These are phyloP conservation scores for Empis livida DNA, from an alignment of 2,888 invertebrate species.

Conservation along the genomic window DNA sequence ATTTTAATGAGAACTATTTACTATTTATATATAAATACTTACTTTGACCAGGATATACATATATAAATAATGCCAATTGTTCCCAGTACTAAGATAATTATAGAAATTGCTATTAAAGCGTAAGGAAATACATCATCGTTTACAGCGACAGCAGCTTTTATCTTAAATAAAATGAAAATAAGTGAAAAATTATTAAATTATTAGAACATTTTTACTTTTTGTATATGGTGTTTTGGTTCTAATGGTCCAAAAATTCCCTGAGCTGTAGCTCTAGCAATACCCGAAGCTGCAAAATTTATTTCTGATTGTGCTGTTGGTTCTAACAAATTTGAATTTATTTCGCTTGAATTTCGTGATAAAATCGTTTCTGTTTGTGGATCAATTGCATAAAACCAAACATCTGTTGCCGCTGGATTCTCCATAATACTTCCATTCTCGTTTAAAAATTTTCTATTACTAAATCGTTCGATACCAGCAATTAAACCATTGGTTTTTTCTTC, in stretches of 20 bases:
- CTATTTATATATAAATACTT: conserved; percentile 19
- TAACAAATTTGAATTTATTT: conserved; percentile 53
- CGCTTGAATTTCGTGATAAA: conserved; percentile 54
- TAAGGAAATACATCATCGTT: conserved; percentile 71
- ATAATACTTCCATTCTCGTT: conserved; percentile 60
- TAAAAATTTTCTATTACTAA: conserved; percentile 62
- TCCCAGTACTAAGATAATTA: conserved; percentile 77
- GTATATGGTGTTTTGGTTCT: conserved; percentile 31
- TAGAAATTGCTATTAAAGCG: conserved; percentile 76
- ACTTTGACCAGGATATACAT: conserved; percentile 89
- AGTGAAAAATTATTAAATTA: background rate
- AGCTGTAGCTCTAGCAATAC: conserved; percentile 52
- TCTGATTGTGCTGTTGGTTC: conserved; percentile 50
- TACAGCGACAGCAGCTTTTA: conserved; percentile 41
- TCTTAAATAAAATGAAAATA: conserved; percentile 19
- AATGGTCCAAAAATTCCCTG: conserved; percentile 48
- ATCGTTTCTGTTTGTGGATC: conserved; percentile 67
- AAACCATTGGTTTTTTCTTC: conserved; percentile 49
- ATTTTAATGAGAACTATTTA: background rate
- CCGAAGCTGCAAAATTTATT: conserved; percentile 54
- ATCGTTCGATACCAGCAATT: conserved; percentile 67
- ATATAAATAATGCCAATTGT: conserved; percentile 84
- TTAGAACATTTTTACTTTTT: conserved; percentile 22
- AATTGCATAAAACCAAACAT: conserved; percentile 76
- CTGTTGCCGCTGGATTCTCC: conserved; percentile 60